These are phyloP conservation scores for Neolamprologus devosi DNA, from an alignment of 2,113 vertebrate species.

Conservation along the genomic window DNA sequence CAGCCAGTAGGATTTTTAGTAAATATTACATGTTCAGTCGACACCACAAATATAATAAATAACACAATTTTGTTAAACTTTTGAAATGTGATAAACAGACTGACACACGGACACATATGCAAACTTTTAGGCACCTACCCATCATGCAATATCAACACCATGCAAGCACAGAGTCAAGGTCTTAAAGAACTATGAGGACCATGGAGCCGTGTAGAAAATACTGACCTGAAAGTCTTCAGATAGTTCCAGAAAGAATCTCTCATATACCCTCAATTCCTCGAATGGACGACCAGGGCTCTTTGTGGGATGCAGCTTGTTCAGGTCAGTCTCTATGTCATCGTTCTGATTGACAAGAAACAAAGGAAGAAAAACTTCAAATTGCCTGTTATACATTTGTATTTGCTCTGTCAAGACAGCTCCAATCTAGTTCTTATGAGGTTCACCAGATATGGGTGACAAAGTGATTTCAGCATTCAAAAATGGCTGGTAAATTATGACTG, in stretches of 20 bases:
- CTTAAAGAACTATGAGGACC: neutral
- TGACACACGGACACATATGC: neutral
- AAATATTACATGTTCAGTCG: neutral
- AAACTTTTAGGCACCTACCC: neutral
- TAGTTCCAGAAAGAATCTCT: constrained; percentile 89
- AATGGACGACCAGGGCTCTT: constrained; percentile 72
- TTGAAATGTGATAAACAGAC: neutral
- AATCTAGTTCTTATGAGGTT: neutral
- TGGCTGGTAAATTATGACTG: neutral
- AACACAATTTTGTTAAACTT: neutral
- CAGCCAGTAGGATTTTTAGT: neutral
- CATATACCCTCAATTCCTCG: constrained; percentile 89
- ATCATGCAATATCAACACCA: neutral
- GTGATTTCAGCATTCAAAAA: neutral
- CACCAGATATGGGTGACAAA: neutral
- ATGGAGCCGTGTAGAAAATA: neutral
- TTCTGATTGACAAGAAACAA: constrained; percentile 72
- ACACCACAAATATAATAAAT: neutral
- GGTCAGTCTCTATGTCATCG: constrained; percentile 96
- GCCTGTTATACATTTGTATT: neutral
- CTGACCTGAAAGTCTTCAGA: constrained; percentile 90
- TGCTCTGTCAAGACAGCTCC: neutral
- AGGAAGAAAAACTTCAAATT: neutral
- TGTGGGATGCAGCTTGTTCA: constrained; percentile 86
- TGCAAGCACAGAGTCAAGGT: neutral